phyloP scores from a whole-genome alignment of 1,140 invertebrate genomes.

The Myzus persicae region DNA sequence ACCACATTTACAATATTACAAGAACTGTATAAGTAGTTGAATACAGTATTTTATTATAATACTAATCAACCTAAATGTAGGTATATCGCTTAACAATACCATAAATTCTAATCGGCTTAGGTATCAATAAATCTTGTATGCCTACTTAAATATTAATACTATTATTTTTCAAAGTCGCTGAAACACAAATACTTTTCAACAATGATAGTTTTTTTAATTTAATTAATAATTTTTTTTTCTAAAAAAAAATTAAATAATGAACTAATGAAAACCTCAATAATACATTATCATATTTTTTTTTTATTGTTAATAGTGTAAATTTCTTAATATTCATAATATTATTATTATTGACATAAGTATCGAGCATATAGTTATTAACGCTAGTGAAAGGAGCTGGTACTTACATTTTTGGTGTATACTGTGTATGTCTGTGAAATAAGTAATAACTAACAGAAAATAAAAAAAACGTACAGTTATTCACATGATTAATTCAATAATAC shows the following conservation, averaged over 20 bases:
- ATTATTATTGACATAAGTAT: neutral
- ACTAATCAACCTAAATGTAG: neutral
- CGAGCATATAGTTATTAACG: neutral
- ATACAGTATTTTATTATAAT: neutral
- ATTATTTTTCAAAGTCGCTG: conserved; percentile 45
- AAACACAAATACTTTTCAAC: neutral
- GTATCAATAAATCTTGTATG: neutral
- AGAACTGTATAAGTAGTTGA: neutral
- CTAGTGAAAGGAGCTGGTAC: neutral
- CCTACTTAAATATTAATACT: neutral
- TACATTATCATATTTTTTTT: neutral
- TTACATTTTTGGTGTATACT: conserved; percentile 56
- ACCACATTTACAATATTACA: neutral
- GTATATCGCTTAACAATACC: neutral
- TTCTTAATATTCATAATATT: neutral
- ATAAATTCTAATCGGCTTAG: neutral
- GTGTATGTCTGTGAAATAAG: conserved; percentile 2
- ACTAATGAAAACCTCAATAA: neutral
- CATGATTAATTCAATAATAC: neutral
- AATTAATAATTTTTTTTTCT: neutral
- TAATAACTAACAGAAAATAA: conserved; percentile 18
- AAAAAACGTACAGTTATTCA: neutral
- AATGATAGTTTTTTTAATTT: neutral
- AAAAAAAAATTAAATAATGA: neutral
- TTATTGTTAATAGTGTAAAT: neutral